Conservation (phyloP, 2,888 invertebrate species). For the Ennomos erosarius region DNA sequence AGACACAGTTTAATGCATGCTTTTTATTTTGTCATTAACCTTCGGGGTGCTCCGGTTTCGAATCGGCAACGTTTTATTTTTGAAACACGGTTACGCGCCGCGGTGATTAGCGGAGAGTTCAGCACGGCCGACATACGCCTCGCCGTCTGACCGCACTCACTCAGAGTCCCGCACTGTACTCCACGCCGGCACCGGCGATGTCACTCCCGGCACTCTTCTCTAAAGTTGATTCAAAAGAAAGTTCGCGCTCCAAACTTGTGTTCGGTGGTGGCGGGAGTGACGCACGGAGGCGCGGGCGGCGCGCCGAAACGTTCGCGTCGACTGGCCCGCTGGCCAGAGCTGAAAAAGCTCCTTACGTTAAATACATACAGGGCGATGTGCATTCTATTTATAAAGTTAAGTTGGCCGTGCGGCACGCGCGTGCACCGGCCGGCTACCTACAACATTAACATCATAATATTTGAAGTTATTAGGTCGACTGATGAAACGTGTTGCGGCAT, state of each 20-base stretch:
- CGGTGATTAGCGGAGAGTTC: slow-evolving; percentile 55
- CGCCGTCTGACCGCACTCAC: slow-evolving; percentile 24
- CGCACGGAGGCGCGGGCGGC: slow-evolving; percentile 69
- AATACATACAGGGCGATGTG: slow-evolving; percentile 76
- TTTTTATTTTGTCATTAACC: slow-evolving; percentile 83
- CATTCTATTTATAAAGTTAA: slow-evolving; percentile 82
- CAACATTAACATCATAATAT: slow-evolving; percentile 75
- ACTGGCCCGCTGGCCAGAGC: slow-evolving; percentile 61
- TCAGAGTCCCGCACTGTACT: slow-evolving; percentile 22
- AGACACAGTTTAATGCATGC: slow-evolving; percentile 76
- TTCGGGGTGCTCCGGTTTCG: slow-evolving; percentile 82
- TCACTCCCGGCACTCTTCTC: slow-evolving; percentile 56
- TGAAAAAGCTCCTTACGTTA: slow-evolving; percentile 78
- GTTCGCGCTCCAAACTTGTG: slow-evolving; percentile 51
- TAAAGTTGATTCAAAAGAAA: slow-evolving; percentile 57
- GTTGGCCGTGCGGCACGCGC: slow-evolving; percentile 73
- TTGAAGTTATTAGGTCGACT: slow-evolving; percentile 77
- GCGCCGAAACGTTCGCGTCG: slow-evolving; percentile 67
- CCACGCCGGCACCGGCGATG: slow-evolving; percentile 16
- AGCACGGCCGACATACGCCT: slow-evolving; percentile 15
- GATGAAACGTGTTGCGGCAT: slow-evolving; percentile 66
- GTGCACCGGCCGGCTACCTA: slow-evolving; percentile 67
- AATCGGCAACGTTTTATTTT: slow-evolving; percentile 82
- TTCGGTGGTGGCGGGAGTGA: slow-evolving; percentile 36
- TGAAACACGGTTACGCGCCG: slow-evolving; percentile 75